phyloP scores from a whole-genome alignment of 2,797 vertebrate species.

The Enteromius viviparus region DNA sequence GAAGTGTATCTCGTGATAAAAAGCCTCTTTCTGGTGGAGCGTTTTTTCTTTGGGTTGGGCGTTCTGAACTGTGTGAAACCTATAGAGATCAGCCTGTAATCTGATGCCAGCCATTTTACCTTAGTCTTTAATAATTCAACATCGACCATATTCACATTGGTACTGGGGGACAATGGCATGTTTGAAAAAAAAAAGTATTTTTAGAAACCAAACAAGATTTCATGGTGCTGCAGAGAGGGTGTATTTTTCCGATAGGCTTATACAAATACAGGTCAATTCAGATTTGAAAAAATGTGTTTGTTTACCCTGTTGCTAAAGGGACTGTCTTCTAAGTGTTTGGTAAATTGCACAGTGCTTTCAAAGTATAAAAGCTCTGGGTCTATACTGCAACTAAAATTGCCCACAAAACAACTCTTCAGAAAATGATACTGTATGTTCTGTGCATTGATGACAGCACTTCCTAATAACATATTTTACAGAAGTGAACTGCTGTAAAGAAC shows the following conservation, averaged over 20 bases:
- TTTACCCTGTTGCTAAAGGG: background rate
- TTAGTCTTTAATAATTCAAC: slow-evolving; percentile 45
- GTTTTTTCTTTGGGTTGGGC: slow-evolving; percentile 6
- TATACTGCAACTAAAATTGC: slow-evolving; percentile 5
- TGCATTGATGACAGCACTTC: background rate
- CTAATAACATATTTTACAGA: slow-evolving; percentile 8
- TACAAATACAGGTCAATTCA: slow-evolving; percentile 5
- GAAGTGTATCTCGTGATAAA: slow-evolving; percentile 42
- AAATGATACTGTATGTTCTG: background rate
- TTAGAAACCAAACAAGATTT: slow-evolving; percentile 33
- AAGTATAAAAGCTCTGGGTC: background rate
- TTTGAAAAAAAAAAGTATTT: slow-evolving; percentile 30
- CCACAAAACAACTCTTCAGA: slow-evolving; percentile 15
- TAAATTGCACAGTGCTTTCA: slow-evolving; percentile 30
- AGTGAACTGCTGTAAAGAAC: background rate
- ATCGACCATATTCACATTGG: slow-evolving; percentile 27
- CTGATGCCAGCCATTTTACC: slow-evolving; percentile 27
- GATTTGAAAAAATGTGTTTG: background rate
- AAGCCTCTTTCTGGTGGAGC: slow-evolving; percentile 13
- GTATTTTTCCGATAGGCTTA: slow-evolving; percentile 4
- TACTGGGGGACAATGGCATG: slow-evolving; percentile 33
- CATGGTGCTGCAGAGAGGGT: background rate
- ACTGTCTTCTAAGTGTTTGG: slow-evolving; percentile 22
- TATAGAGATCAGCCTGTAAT: slow-evolving; percentile 29
- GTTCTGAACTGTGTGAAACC: slow-evolving; percentile 11